Percentiles rank a stretch among this genome's conserved stretches.
Evolutionary conservation across 2,797 vertebrate genomes (phyloP).

Genomic region (Luscinia luscinia): DNA sequence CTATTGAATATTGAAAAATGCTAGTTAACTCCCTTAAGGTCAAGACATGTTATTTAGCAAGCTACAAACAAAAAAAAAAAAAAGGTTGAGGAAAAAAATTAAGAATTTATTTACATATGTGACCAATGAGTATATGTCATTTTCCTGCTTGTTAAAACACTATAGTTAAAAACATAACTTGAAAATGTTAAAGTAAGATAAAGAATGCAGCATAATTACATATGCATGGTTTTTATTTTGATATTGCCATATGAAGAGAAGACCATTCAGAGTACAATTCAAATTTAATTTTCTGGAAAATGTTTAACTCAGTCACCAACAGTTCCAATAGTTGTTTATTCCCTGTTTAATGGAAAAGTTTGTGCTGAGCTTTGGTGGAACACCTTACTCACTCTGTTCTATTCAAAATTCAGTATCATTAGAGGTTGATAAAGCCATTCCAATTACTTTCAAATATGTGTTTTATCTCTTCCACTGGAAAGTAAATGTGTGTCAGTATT

Average conservation of each 20-base stretch:
- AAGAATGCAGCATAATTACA: slow-evolving; percentile 9
- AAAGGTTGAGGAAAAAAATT: not conserved
- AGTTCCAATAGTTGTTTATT: not conserved
- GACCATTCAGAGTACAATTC: not conserved
- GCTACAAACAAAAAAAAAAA: slow-evolving; percentile 30
- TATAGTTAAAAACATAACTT: slow-evolving; percentile 12
- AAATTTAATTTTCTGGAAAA: slow-evolving; percentile 37
- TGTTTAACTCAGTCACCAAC: slow-evolving; percentile 4
- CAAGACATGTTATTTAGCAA: slow-evolving; percentile 5
- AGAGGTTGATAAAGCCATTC: slow-evolving; percentile 47
- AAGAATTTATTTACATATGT: not conserved
- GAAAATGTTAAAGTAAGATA: slow-evolving; percentile 40
- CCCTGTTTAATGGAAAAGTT: slow-evolving; percentile 21
- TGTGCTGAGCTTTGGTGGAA: slow-evolving; percentile 73
- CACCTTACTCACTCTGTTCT: slow-evolving; percentile 62
- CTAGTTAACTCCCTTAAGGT: slow-evolving; percentile 7
- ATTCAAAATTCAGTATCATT: slow-evolving; percentile 53
- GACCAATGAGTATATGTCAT: slow-evolving; percentile 3
- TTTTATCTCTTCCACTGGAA: slow-evolving; percentile 75
- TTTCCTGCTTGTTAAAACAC: slow-evolving; percentile 28
- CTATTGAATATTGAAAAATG: slow-evolving; percentile 10
- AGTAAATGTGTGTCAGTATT: slow-evolving; percentile 79
- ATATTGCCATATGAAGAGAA: not conserved
- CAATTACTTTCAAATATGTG: slow-evolving; percentile 62
- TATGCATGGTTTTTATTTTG: not conserved